Evolutionary conservation across 2,797 vertebrate species (phyloP).

Genomic region (Dallia pectoralis): DNA sequence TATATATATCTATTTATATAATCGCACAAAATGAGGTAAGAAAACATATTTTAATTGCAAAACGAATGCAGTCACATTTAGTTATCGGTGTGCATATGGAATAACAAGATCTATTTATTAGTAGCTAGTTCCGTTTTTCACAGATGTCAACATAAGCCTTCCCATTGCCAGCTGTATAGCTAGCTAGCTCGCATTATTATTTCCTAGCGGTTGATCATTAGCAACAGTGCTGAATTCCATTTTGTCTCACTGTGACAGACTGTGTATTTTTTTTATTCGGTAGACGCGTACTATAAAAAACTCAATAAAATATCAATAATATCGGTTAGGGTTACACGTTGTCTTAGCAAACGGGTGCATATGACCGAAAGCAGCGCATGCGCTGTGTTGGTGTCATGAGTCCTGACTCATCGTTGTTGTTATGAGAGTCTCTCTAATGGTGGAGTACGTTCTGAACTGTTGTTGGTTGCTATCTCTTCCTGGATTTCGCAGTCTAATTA

Average conservation of each 20-base stretch:
- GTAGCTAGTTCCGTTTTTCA: not conserved
- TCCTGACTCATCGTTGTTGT: conserved; percentile 34
- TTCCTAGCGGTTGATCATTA: not conserved
- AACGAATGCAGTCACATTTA: conserved; percentile 7
- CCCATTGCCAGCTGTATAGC: not conserved
- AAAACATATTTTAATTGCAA: not conserved
- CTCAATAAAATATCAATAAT: not conserved
- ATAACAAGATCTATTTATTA: not conserved
- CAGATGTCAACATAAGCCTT: not conserved
- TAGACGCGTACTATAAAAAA: not conserved
- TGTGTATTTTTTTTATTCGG: not conserved
- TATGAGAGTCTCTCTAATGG: not conserved
- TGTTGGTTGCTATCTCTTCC: not conserved
- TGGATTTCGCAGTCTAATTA: not conserved
- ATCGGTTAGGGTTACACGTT: not conserved
- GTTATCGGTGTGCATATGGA: conserved; percentile 25
- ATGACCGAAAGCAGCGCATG: conserved; percentile 45
- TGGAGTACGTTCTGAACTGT: not conserved
- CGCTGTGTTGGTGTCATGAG: conserved; percentile 24
- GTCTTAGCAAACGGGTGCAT: conserved; percentile 39
- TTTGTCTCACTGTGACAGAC: not conserved
- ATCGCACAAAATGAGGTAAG: not conserved
- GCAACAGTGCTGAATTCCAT: not conserved
- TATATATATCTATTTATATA: too few species aligned
- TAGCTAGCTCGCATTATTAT: not conserved